These are phyloP conservation scores for Leptopilina clavipes DNA, from an alignment of 1,140 invertebrate species.

Conservation along the genomic window DNA sequence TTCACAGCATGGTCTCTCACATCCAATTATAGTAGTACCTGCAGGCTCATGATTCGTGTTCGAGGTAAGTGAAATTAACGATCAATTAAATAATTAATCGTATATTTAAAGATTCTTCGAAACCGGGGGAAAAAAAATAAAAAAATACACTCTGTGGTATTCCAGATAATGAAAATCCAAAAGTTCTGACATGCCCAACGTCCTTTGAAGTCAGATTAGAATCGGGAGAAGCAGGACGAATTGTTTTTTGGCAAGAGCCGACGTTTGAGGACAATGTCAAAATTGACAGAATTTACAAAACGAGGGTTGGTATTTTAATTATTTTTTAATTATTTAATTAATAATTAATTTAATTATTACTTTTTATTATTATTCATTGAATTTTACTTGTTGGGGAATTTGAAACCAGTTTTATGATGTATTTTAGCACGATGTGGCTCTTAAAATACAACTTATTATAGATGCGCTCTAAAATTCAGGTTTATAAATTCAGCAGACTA, in stretches of 20 bases:
- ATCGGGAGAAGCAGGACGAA: slow-evolving; percentile 74
- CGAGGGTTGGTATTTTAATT: slow-evolving; percentile 79
- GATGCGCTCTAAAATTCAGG: slow-evolving; percentile 22
- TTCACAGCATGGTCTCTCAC: slow-evolving; percentile 79
- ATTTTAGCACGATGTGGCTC: no score
- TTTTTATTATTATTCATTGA: no score
- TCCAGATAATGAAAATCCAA: slow-evolving; percentile 77
- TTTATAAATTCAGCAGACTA: slow-evolving; percentile 54
- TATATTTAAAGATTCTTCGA: no score
- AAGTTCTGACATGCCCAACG: slow-evolving; percentile 78
- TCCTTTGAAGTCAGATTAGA: slow-evolving; percentile 78
- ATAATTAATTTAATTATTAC: no score
- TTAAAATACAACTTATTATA: neutral
- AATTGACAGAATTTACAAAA: slow-evolving; percentile 78
- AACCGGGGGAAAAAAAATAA: no score
- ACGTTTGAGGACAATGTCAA: slow-evolving; percentile 79
- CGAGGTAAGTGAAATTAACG: slow-evolving; percentile 69
- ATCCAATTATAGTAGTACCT: slow-evolving; percentile 76
- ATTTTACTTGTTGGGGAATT: no score
- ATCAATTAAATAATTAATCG: neutral
- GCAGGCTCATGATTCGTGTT: slow-evolving; percentile 79
- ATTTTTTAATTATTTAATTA: no score
- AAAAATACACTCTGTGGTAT: no score
- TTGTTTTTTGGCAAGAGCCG: slow-evolving; percentile 82
- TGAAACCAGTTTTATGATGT: no score